Percentiles rank a stretch among this genome's conserved stretches.
Evolutionary conservation across 2,888 invertebrate species (phyloP).

Genomic region (Noctua janthe): DNA sequence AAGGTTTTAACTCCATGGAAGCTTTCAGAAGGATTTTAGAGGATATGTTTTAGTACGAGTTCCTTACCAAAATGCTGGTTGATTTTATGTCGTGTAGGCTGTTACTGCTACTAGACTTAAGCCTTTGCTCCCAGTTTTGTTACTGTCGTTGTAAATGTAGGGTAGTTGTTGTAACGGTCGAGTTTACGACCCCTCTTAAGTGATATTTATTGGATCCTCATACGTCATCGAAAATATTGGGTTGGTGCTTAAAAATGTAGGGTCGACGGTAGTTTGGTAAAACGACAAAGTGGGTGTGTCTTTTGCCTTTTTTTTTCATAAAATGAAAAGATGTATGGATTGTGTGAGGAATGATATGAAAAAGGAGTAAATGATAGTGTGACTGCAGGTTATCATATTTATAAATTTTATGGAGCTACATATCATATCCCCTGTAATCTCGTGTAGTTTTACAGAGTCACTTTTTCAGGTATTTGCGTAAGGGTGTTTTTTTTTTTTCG

Average conservation of each 20-base stretch:
- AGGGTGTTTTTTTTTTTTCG: neutral
- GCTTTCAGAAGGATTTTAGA: constrained; percentile 33
- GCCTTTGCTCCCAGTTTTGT: constrained; percentile 17
- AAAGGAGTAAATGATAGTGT: neutral
- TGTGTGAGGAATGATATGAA: neutral
- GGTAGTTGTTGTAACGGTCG: constrained; percentile 22
- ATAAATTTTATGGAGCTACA: neutral
- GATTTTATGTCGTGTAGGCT: constrained; percentile 18
- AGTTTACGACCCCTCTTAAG: constrained; percentile 56
- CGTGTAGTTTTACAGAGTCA: neutral
- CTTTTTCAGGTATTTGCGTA: neutral
- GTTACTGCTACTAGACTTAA: neutral
- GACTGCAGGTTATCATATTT: neutral
- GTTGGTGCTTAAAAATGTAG: constrained; percentile 24
- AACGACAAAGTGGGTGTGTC: neutral
- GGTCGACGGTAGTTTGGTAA: neutral
- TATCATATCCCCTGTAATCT: neutral
- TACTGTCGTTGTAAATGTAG: constrained; percentile 17
- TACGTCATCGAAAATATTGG: constrained; percentile 55
- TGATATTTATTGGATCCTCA: constrained; percentile 58
- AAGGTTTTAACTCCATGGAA: constrained; percentile 24
- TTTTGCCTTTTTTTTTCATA: constrained; percentile 8
- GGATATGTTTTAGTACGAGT: constrained; percentile 18
- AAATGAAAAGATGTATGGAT: neutral
- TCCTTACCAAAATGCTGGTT: constrained; percentile 28